Conservation (phyloP, 2,888 invertebrate genomes). For the Cheilosia scutellata region DNA sequence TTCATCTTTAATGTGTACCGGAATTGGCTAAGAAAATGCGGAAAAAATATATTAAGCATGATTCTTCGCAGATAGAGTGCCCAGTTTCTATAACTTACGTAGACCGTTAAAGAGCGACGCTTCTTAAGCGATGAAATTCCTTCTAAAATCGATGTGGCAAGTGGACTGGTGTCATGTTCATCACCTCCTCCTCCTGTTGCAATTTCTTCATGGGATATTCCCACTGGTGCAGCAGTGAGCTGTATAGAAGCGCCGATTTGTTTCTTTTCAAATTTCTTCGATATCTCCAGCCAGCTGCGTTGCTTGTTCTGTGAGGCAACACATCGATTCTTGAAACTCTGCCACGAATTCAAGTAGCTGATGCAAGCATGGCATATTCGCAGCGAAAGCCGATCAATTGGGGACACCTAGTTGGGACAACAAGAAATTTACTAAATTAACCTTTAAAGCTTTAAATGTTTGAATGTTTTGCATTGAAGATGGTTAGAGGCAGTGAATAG, state of each 20-base stretch:
- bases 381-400: conserved; percentile 82
- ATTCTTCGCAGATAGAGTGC: conserved; percentile 56
- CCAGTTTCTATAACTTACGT: conserved; percentile 82
- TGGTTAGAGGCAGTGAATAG: conserved; percentile 3
- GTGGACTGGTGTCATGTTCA: conserved; percentile 43
- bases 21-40: conserved; percentile 79
- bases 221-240: conserved; percentile 27
- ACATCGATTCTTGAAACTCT: conserved; percentile 84
- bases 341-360: conserved; percentile 84
- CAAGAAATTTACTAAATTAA: conserved; percentile 26
- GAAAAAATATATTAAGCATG: conserved; percentile 16
- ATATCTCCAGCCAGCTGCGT: conserved; percentile 81
- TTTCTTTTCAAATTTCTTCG: conserved; percentile 78
- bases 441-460: conserved; percentile 40
- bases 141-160: conserved; percentile 80
- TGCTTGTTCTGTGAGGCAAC: conserved; percentile 83
- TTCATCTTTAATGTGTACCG: conserved; percentile 83
- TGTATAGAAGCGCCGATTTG: conserved; percentile 41
- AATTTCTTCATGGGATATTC: conserved; percentile 19
- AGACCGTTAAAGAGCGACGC: conserved; percentile 83
- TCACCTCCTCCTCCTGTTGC: conserved; percentile 12
- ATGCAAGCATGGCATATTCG: conserved; percentile 84
- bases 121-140: conserved; percentile 83
- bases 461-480: not conserved
- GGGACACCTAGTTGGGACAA: conserved; percentile 79